Conservation (phyloP, 2,113 vertebrate genomes). For the Cinclus mexicanus region DNA sequence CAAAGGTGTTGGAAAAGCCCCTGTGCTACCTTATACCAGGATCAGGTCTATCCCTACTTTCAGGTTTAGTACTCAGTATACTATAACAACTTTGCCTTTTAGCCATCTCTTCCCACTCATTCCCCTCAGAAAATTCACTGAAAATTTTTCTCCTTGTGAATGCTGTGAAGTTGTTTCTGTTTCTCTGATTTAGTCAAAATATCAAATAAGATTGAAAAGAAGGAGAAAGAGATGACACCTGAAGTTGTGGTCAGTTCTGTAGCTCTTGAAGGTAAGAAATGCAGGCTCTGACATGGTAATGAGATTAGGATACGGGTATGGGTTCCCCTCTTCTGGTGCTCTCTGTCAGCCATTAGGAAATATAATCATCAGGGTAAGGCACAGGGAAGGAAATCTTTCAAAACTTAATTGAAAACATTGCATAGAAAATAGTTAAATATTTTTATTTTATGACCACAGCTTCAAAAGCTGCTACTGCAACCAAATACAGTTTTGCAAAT, state of each 20-base stretch:
- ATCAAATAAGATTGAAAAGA: background rate
- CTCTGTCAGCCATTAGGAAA: background rate
- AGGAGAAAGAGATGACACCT: background rate
- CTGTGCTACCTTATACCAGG: background rate
- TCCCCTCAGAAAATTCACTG: background rate
- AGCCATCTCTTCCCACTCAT: background rate
- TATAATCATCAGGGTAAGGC: background rate
- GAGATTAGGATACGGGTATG: background rate
- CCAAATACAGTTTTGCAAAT: background rate
- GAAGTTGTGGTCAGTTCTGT: background rate
- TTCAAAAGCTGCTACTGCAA: background rate
- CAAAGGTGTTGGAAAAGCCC: background rate
- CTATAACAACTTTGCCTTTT: background rate
- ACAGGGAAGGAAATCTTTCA: background rate
- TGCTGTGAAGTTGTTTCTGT: background rate
- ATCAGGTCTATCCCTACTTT: background rate
- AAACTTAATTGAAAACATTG: background rate
- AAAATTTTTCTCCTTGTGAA: background rate
- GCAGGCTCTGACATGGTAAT: background rate
- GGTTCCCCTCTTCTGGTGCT: background rate
- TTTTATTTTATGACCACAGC: background rate
- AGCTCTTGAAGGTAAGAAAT: background rate
- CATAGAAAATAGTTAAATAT: background rate
- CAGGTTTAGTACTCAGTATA: background rate
- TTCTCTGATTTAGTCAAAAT: background rate